Evolutionary conservation across 2,113 vertebrate genomes (phyloP), one percentile per base, ranked within the genome.

Genomic region (Nematolebias whitei): DNA sequence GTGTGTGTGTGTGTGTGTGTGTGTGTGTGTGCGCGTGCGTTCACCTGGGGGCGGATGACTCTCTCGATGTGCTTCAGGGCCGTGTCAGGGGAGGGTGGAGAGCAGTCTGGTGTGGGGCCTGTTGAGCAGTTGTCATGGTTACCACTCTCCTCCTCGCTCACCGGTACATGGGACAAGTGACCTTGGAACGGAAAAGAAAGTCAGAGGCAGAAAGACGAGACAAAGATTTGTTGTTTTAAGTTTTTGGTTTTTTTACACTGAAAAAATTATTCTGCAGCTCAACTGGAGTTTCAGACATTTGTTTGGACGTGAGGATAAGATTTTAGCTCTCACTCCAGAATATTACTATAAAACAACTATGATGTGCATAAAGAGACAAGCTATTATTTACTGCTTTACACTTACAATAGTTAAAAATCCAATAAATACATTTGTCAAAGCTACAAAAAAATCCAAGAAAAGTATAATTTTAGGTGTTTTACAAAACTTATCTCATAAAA

Each of bases 11-110:
- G 62, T 22, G 68, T 52, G 74, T 56, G 20, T 75, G 74, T 65
- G 20, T 13, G 62, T 22, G 68, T 52, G 74, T 56, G 20, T n/a
- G 56, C 5, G 35, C 38, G 44, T 90, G 35, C 38, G 44, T 90
- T 90, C 92, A 98, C 97, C 97, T 98, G 96, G 84, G 97, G 97
- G 88, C 96, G 95, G 87, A 98, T 98, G 83, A 98, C 97, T 96
- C 96, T 98, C 84, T 98, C 96, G 41, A 98, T 98, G 87, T 96
- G 98, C 93, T 97, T 98, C 86, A 98, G 93, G 84, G 97, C 97
- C 22, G 97, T 98, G 89, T 97, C 96, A 18, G 97, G 97, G 67
- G 96, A 98, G 71, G 97, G 97, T 88, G 97, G 97, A 53, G 96
- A 98, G 82, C 97, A 98, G 91, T 98, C 97, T 90, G 97, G 97